These are phyloP conservation scores for Saturnia japonica DNA, from an alignment of 2,888 invertebrate genomes.

Conservation along the genomic window DNA sequence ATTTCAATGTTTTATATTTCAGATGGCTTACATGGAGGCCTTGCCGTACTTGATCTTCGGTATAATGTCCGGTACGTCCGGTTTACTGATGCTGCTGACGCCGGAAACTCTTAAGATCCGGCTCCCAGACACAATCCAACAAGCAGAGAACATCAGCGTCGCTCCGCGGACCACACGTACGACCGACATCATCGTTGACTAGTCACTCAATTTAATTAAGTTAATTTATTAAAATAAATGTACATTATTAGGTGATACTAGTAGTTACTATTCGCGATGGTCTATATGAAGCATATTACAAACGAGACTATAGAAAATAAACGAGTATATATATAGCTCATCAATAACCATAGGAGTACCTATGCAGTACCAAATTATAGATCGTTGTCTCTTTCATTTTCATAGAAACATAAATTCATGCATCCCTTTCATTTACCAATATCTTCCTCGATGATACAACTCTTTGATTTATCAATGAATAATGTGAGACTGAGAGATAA, in stretches of 20 bases:
- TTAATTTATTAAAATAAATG: background rate
- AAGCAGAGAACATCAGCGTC: constrained; percentile 72
- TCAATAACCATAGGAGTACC: too few relatives aligned
- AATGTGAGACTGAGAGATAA: too few relatives aligned
- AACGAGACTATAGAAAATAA: too few relatives aligned
- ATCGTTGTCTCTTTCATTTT: too few relatives aligned
- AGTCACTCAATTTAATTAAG: background rate
- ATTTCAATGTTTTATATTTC: constrained; percentile 19
- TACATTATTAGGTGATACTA: background rate
- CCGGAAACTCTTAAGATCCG: constrained; percentile 81
- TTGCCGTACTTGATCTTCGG: constrained; percentile 82
- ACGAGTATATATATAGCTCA: too few relatives aligned
- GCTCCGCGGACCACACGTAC: constrained; percentile 23
- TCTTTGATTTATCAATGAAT: too few relatives aligned
- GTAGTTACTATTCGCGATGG: background rate
- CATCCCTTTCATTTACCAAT: too few relatives aligned
- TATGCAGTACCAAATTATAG: too few relatives aligned
- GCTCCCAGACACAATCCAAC: constrained; percentile 63
- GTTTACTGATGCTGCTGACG: constrained; percentile 75
- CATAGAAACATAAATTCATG: too few relatives aligned
- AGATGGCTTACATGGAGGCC: constrained; percentile 65
- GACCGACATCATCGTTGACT: constrained; percentile 31
- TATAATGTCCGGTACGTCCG: constrained; percentile 72
- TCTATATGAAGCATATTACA: too few relatives aligned
- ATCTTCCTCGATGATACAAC: too few relatives aligned